These are phyloP conservation scores for Cyclura pinguis DNA, from an alignment of 2,797 vertebrate genomes.

Conservation along the genomic window DNA sequence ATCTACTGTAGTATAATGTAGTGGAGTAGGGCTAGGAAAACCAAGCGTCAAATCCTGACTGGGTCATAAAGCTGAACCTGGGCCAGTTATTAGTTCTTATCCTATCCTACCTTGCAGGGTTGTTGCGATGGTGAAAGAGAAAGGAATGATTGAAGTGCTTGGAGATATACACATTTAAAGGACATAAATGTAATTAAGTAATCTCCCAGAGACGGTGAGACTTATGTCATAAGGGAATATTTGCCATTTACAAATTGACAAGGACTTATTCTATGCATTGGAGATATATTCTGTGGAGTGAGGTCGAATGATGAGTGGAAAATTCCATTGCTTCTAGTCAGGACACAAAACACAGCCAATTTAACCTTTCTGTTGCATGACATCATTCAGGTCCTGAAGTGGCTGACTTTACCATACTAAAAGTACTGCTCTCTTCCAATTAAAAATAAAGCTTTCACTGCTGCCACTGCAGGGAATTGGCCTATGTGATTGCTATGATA, in stretches of 20 bases:
- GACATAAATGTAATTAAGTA: neutral
- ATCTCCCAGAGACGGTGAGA: neutral
- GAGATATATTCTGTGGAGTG: conserved; percentile 22
- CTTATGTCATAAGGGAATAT: neutral
- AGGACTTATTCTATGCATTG: neutral
- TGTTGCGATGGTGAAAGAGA: no score
- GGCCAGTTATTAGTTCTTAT: no score
- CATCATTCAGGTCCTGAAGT: neutral
- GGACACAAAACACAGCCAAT: conserved; percentile 35
- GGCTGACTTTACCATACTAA: conserved; percentile 36
- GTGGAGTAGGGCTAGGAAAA: neutral
- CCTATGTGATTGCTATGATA: conserved; percentile 45
- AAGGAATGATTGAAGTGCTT: neutral
- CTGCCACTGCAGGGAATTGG: conserved; percentile 45
- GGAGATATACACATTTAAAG: neutral
- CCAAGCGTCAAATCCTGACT: neutral
- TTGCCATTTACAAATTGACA: neutral
- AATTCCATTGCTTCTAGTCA: conserved; percentile 35
- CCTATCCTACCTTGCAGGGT: neutral
- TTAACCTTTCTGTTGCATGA: conserved; percentile 35
- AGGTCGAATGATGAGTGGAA: conserved; percentile 15
- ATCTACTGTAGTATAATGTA: neutral
- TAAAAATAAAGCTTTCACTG: conserved; percentile 54
- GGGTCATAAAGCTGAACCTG: neutral
- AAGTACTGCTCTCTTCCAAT: conserved; percentile 60